Evolutionary conservation across 2,888 invertebrate genomes (phyloP), one percentile per base, ranked within the genome.

Genomic region (Nowickia ferox): DNA sequence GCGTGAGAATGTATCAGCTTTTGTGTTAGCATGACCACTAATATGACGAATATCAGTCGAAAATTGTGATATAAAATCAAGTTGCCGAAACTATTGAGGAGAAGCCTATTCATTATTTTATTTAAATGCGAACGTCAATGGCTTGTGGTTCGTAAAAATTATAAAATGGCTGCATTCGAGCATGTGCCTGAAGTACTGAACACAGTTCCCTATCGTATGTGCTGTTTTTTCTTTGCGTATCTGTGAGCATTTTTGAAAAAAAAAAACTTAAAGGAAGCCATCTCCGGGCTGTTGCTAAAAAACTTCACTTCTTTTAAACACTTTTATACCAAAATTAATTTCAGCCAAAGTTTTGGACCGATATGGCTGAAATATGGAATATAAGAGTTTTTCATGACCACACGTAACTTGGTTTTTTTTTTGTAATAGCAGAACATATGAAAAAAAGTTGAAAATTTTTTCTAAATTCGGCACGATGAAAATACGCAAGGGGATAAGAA

Each of bases 231-330:
- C 2, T 74, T 61, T 63, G 57, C 1, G 57, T 44, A 59, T 55
- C 57, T 46, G 46, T 46, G 8, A 72, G 46, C 38, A 59, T 72
- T 72, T 59, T 57, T 44, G 72, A 72, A 59, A 72, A 59, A 57
- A 44, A 15, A 72, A 55, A n/a, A 51, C 72, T 19, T 17, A n/a
- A 17, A 8, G 42, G n/a, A 55, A 55, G n/a, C 44, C 48, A 19
- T 72, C 30, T 61, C 5, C 2, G 30, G 30, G 4, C 30, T 30
- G 30, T 3, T 30, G 30, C 30, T 30, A 4, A 30, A 30, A 4
- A 30, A 46, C 15, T 46, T 38, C 44, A 42, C 55, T n/a, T n/a
- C n/a, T n/a, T n/a, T n/a, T n/a, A n/a, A n/a, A n/a, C n/a, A n/a
- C n/a, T n/a, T n/a, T n/a, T n/a, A n/a, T n/a, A n/a, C n/a, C n/a